Conservation (phyloP, 2,113 vertebrate genomes). For the Vulpes lagopus region DNA sequence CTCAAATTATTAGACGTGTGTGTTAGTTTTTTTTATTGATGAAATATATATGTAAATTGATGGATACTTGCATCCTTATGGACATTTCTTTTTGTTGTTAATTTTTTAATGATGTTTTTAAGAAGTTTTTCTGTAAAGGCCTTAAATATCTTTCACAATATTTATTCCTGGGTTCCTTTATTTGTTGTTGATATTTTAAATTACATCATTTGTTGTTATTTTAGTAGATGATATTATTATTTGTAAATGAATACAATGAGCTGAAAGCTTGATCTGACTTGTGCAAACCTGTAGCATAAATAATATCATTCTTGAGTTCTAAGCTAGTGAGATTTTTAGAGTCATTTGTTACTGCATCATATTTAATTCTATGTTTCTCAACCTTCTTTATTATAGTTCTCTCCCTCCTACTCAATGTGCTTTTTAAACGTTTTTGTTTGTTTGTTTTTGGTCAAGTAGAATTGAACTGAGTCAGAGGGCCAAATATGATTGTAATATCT, state of each 20-base stretch:
- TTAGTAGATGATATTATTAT: neutral
- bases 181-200: neutral
- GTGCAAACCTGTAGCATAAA: neutral
- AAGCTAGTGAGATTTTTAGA: neutral
- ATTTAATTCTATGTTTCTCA: neutral
- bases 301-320: neutral
- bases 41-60: neutral
- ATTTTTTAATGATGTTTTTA: neutral
- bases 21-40: neutral
- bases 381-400: neutral
- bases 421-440: neutral
- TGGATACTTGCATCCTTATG: neutral
- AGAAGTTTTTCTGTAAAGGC: neutral
- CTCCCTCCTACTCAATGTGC: neutral
- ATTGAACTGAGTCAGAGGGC: neutral
- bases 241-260: neutral
- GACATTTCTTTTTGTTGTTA: neutral
- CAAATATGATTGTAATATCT: neutral
- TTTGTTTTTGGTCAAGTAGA: neutral
- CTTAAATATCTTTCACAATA: neutral
- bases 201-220: neutral
- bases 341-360: neutral
- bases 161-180: neutral
- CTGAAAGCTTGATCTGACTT: neutral
- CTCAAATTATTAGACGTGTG: neutral